phyloP scores from a whole-genome alignment of 2,113 vertebrate genomes.

The Willisornis vidua region DNA sequence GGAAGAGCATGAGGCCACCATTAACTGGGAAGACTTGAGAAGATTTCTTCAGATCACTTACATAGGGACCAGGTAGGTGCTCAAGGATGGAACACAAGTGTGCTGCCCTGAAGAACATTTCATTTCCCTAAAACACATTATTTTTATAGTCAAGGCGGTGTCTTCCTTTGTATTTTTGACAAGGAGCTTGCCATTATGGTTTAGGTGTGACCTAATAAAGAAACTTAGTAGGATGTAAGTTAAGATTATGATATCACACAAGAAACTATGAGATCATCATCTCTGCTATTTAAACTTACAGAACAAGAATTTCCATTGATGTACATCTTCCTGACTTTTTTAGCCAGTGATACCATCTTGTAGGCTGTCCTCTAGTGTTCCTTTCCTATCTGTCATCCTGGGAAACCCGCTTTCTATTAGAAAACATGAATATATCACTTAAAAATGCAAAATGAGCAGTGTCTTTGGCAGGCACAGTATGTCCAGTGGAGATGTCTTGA shows the following conservation, averaged over 20 bases:
- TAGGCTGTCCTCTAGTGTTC: background rate
- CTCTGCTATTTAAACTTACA: background rate
- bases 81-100: background rate
- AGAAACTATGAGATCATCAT: background rate
- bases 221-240: background rate
- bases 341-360: background rate
- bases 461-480: background rate
- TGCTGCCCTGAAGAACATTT: background rate
- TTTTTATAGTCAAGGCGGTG: background rate
- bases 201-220: background rate
- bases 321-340: background rate
- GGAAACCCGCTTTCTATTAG: background rate
- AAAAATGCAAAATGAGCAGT: background rate
- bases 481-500: background rate
- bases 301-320: background rate
- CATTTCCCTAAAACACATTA: background rate
- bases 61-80: fast-evolving
- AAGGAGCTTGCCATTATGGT: background rate
- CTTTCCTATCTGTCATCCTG: background rate
- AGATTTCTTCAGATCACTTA: background rate
- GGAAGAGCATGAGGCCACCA: background rate
- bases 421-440: background rate
- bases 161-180: background rate
- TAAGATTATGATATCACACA: background rate
- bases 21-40: background rate